phyloP scores from a whole-genome alignment of 2,113 vertebrate species.

The Scatophagus argus region DNA sequence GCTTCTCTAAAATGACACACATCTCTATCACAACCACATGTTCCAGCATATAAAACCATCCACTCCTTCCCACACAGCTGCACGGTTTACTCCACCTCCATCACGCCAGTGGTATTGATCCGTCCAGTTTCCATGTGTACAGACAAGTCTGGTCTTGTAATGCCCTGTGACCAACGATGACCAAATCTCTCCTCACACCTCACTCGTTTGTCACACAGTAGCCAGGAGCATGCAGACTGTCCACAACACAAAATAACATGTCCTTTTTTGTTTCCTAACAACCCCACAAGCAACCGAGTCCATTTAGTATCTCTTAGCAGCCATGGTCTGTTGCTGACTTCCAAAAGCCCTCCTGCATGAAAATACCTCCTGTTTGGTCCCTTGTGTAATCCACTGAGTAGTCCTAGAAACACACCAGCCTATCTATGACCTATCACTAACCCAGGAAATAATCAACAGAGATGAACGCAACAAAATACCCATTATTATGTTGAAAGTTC shows the following conservation, averaged over 20 bases:
- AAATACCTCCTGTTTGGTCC: conserved; percentile 7
- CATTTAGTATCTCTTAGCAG: conserved; percentile 19
- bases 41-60: conserved; percentile 41
- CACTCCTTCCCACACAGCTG: conserved; percentile 42
- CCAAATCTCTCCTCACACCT: conserved; percentile 60
- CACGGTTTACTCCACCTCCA: conserved; percentile 39
- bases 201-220: conserved; percentile 28
- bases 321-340: too few species aligned
- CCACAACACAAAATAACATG: conserved; percentile 31
- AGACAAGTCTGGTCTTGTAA: conserved; percentile 24
- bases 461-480: conserved; percentile 23
- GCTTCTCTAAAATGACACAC: conserved; percentile 41
- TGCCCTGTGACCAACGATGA: conserved; percentile 40
- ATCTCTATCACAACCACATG: conserved; percentile 46
- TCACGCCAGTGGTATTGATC: conserved; percentile 49
- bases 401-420: neutral
- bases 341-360: neutral
- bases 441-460: conserved; percentile 37
- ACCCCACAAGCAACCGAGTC: neutral
- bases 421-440: conserved; percentile 42
- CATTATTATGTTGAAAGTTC: conserved; percentile 26
- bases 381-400: neutral
- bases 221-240: conserved; percentile 25
- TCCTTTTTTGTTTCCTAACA: conserved; percentile 48
- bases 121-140: conserved; percentile 53